Evolutionary conservation across 2,888 invertebrate species (phyloP).

Genomic region (Trichogramma dendrolimi): DNA sequence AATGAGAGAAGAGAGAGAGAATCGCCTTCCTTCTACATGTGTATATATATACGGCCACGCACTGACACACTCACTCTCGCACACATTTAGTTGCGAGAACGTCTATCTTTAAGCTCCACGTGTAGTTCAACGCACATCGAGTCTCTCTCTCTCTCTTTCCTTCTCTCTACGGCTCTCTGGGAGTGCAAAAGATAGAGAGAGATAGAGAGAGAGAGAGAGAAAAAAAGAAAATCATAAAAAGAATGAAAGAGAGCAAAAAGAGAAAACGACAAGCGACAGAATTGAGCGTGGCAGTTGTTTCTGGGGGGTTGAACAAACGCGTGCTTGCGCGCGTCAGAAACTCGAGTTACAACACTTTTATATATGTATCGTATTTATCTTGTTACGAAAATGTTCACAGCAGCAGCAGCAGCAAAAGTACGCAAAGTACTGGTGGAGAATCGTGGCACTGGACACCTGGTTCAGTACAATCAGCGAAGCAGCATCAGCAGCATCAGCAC

Average conservation of each 20-base stretch:
- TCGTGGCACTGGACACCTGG: not conserved
- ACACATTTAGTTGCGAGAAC: too few relatives aligned
- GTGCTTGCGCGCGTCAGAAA: too few relatives aligned
- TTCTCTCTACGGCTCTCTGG: too few relatives aligned
- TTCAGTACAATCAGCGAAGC: not conserved
- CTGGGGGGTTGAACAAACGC: too few relatives aligned
- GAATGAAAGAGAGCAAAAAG: not conserved
- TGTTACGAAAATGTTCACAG: too few relatives aligned
- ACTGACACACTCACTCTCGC: too few relatives aligned
- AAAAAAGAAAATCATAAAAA: not conserved
- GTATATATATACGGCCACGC: too few relatives aligned
- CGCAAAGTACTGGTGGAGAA: slow-evolving; percentile 23
- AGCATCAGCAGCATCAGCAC: not conserved
- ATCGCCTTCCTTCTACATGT: too few relatives aligned
- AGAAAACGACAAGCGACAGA: not conserved
- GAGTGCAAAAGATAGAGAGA: not conserved
- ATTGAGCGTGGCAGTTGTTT: not conserved
- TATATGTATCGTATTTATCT: too few relatives aligned
- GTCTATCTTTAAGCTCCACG: too few relatives aligned
- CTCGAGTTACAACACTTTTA: too few relatives aligned
- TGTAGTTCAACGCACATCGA: not conserved
- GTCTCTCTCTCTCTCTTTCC: not conserved
- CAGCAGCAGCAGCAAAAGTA: slow-evolving; percentile 14
- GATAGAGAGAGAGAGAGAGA: slow-evolving; percentile 1
- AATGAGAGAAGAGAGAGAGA: too few relatives aligned